phyloP scores from a whole-genome alignment of 2,113 vertebrate genomes.

The Oreocharis arfaki region DNA sequence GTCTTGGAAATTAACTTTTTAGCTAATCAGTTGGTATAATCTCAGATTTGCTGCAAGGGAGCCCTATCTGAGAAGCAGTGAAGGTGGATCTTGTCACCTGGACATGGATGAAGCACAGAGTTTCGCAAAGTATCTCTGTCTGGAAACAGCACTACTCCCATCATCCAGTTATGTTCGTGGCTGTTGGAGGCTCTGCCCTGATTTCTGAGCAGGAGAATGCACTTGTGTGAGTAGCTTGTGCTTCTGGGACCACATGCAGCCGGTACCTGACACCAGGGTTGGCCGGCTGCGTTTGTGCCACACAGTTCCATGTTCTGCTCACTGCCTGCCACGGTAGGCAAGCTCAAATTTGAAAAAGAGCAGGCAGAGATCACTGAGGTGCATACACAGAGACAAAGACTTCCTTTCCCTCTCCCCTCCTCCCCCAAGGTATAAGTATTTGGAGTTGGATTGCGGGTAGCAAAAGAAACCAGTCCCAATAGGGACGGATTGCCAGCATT shows the following conservation, averaged over 20 bases:
- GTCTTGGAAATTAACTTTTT: neutral
- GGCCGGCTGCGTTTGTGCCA: rapidly evolving
- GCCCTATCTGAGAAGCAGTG: neutral
- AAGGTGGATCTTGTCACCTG: neutral
- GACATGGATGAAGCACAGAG: neutral
- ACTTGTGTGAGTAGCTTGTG: neutral
- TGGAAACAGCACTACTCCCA: neutral
- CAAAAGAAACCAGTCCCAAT: neutral
- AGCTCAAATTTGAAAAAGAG: neutral
- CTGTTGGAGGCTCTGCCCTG: neutral
- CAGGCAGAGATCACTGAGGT: neutral
- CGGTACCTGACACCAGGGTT: rapidly evolving
- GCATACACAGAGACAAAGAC: neutral
- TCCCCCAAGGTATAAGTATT: neutral
- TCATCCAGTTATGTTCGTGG: neutral
- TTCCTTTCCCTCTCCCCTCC: neutral
- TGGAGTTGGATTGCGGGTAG: neutral
- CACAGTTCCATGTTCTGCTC: rapidly evolving
- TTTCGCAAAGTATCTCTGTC: neutral
- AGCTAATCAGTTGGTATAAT: neutral
- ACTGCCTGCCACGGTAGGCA: rapidly evolving
- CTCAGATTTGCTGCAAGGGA: neutral
- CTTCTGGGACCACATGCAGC: neutral
- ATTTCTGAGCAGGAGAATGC: neutral
- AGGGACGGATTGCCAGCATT: rapidly evolving